These are phyloP conservation scores for Nomada hirtipes DNA, from an alignment of 2,888 invertebrate genomes.

Conservation along the genomic window DNA sequence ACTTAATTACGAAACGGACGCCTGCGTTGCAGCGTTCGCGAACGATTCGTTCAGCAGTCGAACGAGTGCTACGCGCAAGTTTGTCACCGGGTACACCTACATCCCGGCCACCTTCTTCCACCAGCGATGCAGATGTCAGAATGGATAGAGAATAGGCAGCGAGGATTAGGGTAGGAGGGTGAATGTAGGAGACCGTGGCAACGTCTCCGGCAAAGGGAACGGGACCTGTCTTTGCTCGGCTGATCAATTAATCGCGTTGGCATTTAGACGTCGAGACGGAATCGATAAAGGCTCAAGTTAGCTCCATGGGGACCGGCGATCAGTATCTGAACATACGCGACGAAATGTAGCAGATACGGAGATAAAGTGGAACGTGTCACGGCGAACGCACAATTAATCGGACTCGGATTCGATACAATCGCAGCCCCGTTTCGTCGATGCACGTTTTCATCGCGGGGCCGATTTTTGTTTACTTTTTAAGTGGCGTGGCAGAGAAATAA, in stretches of 20 bases:
- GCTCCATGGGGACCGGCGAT: too few species aligned
- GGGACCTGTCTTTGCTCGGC: conserved; percentile 42
- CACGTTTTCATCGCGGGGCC: neutral
- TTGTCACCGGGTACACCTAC: conserved; percentile 57
- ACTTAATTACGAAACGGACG: too few species aligned
- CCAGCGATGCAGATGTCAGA: conserved; percentile 17
- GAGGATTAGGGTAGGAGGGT: conserved; percentile 9
- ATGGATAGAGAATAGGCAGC: too few species aligned
- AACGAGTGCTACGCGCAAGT: conserved; percentile 48
- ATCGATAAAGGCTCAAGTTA: conserved; percentile 37
- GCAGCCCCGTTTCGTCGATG: neutral
- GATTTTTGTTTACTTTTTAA: neutral
- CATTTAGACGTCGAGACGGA: conserved; percentile 41
- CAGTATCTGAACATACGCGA: too few species aligned
- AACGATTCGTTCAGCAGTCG: conserved; percentile 3
- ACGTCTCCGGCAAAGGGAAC: conserved; percentile 56
- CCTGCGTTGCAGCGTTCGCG: too few species aligned
- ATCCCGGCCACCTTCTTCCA: conserved; percentile 43
- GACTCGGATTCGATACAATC: neutral
- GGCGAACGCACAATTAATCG: neutral
- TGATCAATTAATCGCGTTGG: conserved; percentile 66
- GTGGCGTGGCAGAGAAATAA: neutral
- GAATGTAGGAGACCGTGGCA: conserved; percentile 60
- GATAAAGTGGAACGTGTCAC: neutral
- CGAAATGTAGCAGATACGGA: neutral